phyloP scores from a whole-genome alignment of 2,113 vertebrate species.

The Podarcis cretensis region DNA sequence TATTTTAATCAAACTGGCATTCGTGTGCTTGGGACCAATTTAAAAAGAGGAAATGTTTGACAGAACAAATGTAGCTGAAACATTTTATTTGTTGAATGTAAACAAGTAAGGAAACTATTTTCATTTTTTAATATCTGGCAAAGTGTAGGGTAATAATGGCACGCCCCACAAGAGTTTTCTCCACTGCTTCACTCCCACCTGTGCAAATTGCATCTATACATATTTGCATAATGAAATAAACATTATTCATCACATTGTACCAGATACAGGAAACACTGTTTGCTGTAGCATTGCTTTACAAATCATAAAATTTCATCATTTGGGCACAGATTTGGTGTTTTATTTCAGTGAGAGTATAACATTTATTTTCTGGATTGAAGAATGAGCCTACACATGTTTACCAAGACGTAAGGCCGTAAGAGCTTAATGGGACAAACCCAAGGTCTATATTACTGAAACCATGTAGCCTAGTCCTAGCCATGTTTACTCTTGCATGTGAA shows the following conservation, averaged over 20 bases:
- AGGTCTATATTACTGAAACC: neutral
- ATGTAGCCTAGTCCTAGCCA: neutral
- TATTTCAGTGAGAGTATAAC: neutral
- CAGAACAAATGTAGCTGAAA: neutral
- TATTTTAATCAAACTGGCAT: rapidly evolving
- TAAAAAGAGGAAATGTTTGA: neutral
- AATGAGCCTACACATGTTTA: neutral
- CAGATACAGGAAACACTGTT: neutral
- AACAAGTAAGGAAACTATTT: neutral
- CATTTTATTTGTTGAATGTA: neutral
- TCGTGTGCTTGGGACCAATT: neutral
- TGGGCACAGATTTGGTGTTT: no score
- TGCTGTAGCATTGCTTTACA: neutral
- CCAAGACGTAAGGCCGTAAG: neutral
- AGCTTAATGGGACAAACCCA: neutral
- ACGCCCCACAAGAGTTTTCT: neutral
- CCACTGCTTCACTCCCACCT: neutral
- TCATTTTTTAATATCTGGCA: neutral
- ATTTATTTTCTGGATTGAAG: neutral
- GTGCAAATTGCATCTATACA: neutral
- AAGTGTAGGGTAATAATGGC: neutral
- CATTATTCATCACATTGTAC: neutral
- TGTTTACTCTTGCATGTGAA: neutral
- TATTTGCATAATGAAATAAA: neutral
- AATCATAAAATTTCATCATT: neutral